phyloP scores from a whole-genome alignment of 1,140 invertebrate genomes.

The Calosoma granatense region DNA sequence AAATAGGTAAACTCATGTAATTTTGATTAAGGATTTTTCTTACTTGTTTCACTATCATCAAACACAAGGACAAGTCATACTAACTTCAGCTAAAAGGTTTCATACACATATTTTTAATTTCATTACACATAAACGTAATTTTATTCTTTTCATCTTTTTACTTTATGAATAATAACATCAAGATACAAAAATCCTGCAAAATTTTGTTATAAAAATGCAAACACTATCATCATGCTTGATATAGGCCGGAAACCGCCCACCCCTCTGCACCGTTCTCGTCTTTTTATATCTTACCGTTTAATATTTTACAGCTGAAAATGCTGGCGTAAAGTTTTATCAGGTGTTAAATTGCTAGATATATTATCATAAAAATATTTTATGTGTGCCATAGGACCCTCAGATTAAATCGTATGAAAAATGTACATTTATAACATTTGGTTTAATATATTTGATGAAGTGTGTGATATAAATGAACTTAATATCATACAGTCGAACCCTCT shows the following conservation, averaged over 20 bases:
- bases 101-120: too few species aligned
- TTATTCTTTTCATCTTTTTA: too few species aligned
- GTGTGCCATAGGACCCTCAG: background rate
- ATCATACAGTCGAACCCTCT: too few species aligned
- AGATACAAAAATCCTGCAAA: background rate
- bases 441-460: background rate
- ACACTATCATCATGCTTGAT: background rate
- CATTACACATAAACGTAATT: too few species aligned
- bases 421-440: background rate
- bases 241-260: background rate
- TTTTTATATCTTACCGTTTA: background rate
- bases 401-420: constrained; percentile 4
- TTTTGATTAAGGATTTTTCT: too few species aligned
- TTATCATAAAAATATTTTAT: constrained; percentile 9
- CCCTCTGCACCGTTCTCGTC: background rate
- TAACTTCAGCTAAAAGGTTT: too few species aligned
- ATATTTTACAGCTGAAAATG: constrained; percentile 1
- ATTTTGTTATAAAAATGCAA: background rate
- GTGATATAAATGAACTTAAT: background rate
- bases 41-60: too few species aligned
- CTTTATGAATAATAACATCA: too few species aligned
- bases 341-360: constrained; percentile 8
- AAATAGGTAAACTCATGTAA: too few species aligned
- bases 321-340: background rate
- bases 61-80: too few species aligned